Conservation (phyloP, 2,113 vertebrate genomes). For the Aphelocoma coerulescens region DNA sequence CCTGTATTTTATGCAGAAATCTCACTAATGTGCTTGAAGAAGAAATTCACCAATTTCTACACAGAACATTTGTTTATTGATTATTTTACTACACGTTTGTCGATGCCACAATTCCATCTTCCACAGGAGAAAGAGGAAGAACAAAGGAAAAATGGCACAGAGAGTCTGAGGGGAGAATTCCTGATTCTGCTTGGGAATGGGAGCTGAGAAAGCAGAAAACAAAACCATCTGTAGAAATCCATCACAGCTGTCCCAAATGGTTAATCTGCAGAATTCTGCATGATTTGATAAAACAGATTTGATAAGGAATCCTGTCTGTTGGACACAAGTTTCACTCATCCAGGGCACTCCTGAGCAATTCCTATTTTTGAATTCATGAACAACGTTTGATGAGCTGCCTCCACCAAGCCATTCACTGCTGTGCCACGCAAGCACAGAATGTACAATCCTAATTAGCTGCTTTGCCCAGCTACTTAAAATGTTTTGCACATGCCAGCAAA, state of each 20-base stretch:
- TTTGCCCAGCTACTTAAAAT: slow-evolving; percentile 15
- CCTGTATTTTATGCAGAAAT: background rate
- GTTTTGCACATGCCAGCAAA: slow-evolving; percentile 40
- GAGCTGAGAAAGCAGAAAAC: background rate
- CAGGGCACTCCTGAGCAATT: background rate
- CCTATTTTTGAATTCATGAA: background rate
- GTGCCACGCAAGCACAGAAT: slow-evolving; percentile 1
- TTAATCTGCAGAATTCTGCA: background rate
- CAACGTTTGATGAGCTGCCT: background rate
- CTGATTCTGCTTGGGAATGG: background rate
- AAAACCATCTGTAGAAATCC: background rate
- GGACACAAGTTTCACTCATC: background rate
- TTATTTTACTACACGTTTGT: background rate
- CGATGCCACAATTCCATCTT: background rate
- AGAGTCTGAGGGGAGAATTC: background rate
- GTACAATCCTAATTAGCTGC: slow-evolving; percentile 42
- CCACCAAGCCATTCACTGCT: background rate
- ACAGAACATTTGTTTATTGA: background rate
- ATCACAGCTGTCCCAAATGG: background rate
- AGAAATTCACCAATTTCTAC: background rate
- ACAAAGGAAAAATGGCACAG: background rate
- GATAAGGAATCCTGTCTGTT: background rate
- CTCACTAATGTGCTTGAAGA: background rate
- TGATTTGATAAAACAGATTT: background rate
- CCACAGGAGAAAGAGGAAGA: background rate